These are phyloP conservation scores for Dissostichus mawsoni DNA, from an alignment of 2,113 vertebrate genomes.

Conservation along the genomic window DNA sequence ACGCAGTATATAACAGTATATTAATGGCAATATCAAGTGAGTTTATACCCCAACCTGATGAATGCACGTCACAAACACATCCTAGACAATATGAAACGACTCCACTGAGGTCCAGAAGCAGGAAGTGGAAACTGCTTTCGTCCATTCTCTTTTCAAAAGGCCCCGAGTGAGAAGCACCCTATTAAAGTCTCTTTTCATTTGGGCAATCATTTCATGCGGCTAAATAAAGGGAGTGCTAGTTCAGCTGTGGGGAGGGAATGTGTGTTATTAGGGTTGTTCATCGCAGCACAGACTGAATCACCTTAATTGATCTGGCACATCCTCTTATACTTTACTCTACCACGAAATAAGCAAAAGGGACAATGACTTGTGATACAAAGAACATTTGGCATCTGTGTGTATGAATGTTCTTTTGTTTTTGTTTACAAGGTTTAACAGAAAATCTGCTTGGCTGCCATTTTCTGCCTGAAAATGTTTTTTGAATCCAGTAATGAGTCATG, in stretches of 20 bases:
- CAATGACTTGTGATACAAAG: not conserved
- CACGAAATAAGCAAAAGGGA: slow-evolving; percentile 22
- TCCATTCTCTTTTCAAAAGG: slow-evolving; percentile 58
- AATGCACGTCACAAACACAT: not conserved
- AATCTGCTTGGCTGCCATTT: slow-evolving; percentile 2
- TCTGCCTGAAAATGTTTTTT: not conserved
- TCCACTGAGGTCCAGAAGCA: slow-evolving; percentile 23
- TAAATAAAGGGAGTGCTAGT: slow-evolving; percentile 69
- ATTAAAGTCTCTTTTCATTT: slow-evolving; percentile 78
- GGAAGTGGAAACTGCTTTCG: slow-evolving; percentile 50
- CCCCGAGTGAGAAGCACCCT: slow-evolving; percentile 61
- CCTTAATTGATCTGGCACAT: slow-evolving; percentile 65
- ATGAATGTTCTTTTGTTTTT: not conserved
- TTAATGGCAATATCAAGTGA: not conserved
- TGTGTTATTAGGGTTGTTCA: slow-evolving; percentile 71
- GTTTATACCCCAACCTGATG: not conserved
- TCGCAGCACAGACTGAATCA: slow-evolving; percentile 57
- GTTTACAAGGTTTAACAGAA: slow-evolving; percentile 21
- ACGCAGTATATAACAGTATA: not conserved
- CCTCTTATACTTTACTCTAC: slow-evolving; percentile 46
- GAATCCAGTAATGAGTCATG: slow-evolving; percentile 11
- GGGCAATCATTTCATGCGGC: slow-evolving; percentile 64
- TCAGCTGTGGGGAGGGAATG: slow-evolving; percentile 61
- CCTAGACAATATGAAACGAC: not conserved
- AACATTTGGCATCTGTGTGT: slow-evolving; percentile 7